Percentiles rank a stretch among this genome's conserved stretches.
Evolutionary conservation across 2,797 vertebrate genomes (phyloP).

Genomic region (Tenualosa ilisha): DNA sequence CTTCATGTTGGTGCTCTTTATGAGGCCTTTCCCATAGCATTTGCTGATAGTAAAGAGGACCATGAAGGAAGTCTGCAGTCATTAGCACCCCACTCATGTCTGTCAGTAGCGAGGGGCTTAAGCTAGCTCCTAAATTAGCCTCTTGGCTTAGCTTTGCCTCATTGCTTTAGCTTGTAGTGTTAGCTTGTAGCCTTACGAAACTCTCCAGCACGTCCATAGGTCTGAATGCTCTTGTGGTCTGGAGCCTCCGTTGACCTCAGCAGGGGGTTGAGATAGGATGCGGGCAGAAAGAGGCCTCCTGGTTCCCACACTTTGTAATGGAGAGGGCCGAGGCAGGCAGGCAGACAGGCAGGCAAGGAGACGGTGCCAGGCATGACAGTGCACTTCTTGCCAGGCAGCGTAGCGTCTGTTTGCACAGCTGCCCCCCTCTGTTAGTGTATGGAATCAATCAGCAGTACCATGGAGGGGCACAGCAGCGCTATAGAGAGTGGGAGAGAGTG

Average conservation of each 20-base stretch:
- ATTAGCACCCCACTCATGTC: neutral
- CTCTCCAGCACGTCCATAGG: neutral
- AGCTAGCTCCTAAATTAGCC: neutral
- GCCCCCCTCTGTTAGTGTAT: conserved; percentile 50
- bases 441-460: conserved; percentile 47
- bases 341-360: neutral
- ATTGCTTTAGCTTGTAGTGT: neutral
- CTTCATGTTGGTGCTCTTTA: neutral
- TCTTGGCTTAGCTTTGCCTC: neutral
- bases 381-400: conserved; percentile 55
- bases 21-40: neutral
- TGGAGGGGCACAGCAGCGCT: conserved; percentile 40
- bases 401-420: conserved; percentile 64
- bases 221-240: conserved; percentile 10
- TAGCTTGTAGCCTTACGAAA: neutral
- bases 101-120: neutral
- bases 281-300: neutral
- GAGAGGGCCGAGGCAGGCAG: conserved; percentile 37
- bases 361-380: conserved; percentile 60
- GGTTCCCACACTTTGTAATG: conserved; percentile 49
- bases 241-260: conserved; percentile 21
- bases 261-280: conserved; percentile 20
- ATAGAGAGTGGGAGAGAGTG: neutral
- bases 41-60: neutral
- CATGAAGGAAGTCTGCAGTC: neutral